Percentiles rank a stretch among this genome's conserved stretches.
phyloP scores from a whole-genome alignment of 2,888 invertebrate species.

The Phaedon cochleariae region DNA sequence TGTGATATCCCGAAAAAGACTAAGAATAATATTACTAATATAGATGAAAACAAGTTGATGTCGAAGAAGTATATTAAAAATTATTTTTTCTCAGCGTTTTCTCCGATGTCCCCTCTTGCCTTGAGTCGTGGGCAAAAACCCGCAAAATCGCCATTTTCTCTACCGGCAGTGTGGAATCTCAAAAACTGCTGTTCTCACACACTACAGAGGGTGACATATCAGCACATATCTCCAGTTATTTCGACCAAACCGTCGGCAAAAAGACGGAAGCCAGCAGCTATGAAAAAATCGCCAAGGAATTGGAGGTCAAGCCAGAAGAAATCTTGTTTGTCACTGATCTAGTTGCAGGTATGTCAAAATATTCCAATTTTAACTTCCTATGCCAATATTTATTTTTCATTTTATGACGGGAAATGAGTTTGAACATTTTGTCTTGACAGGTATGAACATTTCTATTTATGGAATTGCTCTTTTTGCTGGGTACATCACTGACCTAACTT shows the following conservation, averaged over 20 bases:
- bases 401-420: too few relatives aligned
- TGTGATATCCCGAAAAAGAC: too few relatives aligned
- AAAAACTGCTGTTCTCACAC: slow-evolving; percentile 84
- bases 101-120: slow-evolving; percentile 80
- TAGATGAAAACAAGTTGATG: too few relatives aligned
- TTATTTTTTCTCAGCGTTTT: slow-evolving; percentile 75
- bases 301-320: slow-evolving; percentile 71
- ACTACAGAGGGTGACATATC: slow-evolving; percentile 80
- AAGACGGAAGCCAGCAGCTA: slow-evolving; percentile 86
- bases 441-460: too few relatives aligned
- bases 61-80: too few relatives aligned
- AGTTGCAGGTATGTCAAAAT: slow-evolving; percentile 73
- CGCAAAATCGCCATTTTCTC: slow-evolving; percentile 86
- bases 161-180: slow-evolving; percentile 92
- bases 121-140: slow-evolving; percentile 75
- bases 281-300: slow-evolving; percentile 74
- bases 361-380: slow-evolving; percentile 1
- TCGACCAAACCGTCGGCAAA: slow-evolving; percentile 85
- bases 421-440: too few relatives aligned
- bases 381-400: too few relatives aligned
- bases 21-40: too few relatives aligned
- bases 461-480: too few relatives aligned
- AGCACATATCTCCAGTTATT: slow-evolving; percentile 78
- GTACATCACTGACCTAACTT: too few relatives aligned
- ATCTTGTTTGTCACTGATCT: slow-evolving; percentile 90